Conservation (phyloP, 1,140 invertebrate species). For the Trichogramma pretiosum region DNA sequence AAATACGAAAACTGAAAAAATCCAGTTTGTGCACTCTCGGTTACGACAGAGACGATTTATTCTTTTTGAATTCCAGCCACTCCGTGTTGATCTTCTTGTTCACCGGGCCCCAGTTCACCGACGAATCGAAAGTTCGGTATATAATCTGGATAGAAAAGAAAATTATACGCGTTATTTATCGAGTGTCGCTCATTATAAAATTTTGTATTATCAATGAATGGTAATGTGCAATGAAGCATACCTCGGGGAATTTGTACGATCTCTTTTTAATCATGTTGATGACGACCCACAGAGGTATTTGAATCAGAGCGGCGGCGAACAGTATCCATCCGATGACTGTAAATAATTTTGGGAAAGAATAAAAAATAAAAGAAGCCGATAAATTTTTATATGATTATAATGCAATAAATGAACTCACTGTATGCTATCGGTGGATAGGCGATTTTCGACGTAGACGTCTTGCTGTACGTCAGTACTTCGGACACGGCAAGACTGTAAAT, state of each 20-base stretch:
- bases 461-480: slow-evolving; percentile 48
- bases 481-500: slow-evolving; percentile 52
- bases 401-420: too few species aligned
- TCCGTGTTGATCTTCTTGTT: slow-evolving; percentile 35
- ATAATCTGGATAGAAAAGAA: slow-evolving; percentile 41
- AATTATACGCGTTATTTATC: too few species aligned
- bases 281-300: slow-evolving; percentile 42
- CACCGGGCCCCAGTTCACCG: slow-evolving; percentile 53
- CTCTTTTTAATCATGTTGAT: slow-evolving; percentile 25
- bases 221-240: too few species aligned
- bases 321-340: slow-evolving; percentile 41
- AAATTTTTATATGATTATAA: too few species aligned
- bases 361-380: too few species aligned
- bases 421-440: too few species aligned
- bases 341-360: too few species aligned
- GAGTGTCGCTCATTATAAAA: background rate
- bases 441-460: slow-evolving; percentile 17
- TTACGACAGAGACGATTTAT: too few species aligned
- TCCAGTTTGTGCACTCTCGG: too few species aligned
- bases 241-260: slow-evolving; percentile 7
- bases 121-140: slow-evolving; percentile 42
- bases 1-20: too few species aligned
- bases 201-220: too few species aligned
- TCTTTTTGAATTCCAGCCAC: slow-evolving; percentile 42
- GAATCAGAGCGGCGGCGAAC: slow-evolving; percentile 34